A percentile compares a stretch with the other conserved stretches of the same genome.
phyloP scores from a whole-genome alignment of 1,140 invertebrate species.

The Trigoniulus corallinus region DNA sequence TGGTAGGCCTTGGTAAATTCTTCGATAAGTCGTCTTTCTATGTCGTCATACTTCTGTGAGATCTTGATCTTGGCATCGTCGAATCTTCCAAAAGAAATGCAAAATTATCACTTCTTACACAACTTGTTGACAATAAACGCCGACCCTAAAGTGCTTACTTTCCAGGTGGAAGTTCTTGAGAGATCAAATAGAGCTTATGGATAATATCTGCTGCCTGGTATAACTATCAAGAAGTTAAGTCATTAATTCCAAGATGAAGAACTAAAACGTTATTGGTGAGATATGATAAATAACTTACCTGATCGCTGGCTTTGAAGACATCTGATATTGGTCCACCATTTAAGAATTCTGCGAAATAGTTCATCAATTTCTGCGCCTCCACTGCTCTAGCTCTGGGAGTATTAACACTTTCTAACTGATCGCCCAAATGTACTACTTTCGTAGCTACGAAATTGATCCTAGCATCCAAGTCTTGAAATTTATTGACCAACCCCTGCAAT shows the following conservation, averaged over 20 bases:
- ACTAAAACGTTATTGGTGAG: background rate
- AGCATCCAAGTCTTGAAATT: constrained; percentile 84
- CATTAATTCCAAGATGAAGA: background rate
- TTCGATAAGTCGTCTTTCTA: constrained; percentile 81
- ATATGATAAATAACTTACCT: constrained; percentile 31
- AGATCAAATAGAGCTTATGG: constrained; percentile 87
- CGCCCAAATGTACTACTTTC: constrained; percentile 91
- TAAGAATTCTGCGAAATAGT: constrained; percentile 84
- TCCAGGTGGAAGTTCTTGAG: constrained; percentile 74
- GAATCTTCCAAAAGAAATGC: constrained; percentile 39
- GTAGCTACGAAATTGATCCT: constrained; percentile 93
- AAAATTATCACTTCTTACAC: constrained; percentile 8
- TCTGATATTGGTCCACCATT: constrained; percentile 68
- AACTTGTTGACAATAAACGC: background rate
- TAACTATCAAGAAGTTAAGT: constrained; percentile 35
- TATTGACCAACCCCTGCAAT: constrained; percentile 57
- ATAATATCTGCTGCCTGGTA: constrained; percentile 97
- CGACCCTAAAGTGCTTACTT: constrained; percentile 32
- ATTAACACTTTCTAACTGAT: constrained; percentile 93
- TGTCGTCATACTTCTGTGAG: constrained; percentile 83
- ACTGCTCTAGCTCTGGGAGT: constrained; percentile 80
- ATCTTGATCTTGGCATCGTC: constrained; percentile 79
- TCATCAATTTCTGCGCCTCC: constrained; percentile 85
- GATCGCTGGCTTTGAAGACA: constrained; percentile 69
- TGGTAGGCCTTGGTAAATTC: constrained; percentile 79